These are phyloP conservation scores for Limnephilus marmoratus DNA, from an alignment of 2,888 invertebrate genomes.

Conservation along the genomic window DNA sequence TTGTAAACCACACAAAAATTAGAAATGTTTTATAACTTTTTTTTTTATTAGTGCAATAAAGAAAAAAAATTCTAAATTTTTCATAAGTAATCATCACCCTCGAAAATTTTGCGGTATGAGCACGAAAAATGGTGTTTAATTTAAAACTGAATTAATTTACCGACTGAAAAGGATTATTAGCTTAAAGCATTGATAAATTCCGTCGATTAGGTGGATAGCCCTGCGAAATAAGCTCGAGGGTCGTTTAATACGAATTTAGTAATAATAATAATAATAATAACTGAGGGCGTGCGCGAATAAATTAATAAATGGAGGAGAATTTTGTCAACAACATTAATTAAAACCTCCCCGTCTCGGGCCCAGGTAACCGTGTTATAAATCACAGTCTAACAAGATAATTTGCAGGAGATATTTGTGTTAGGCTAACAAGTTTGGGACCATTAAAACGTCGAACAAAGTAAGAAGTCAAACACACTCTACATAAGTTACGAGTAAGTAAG, in stretches of 20 bases:
- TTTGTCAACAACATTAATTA: slow-evolving; percentile 2
- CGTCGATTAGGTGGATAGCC: background rate
- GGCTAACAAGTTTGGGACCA: slow-evolving; percentile 41
- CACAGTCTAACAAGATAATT: background rate
- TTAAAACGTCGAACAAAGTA: slow-evolving; percentile 44
- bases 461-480: slow-evolving; percentile 40
- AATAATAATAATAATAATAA: background rate
- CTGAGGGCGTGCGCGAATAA: background rate
- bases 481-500: slow-evolving; percentile 19
- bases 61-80: too few relatives aligned
- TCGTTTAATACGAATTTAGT: background rate
- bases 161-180: background rate
- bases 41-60: too few relatives aligned
- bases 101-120: too few relatives aligned
- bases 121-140: too few relatives aligned
- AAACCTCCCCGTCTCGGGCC: background rate
- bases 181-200: background rate
- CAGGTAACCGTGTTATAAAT: slow-evolving; percentile 18
- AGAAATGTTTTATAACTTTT: too few relatives aligned
- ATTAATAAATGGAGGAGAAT: background rate
- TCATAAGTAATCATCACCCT: too few relatives aligned
- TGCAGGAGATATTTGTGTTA: slow-evolving; percentile 15
- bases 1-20: too few relatives aligned
- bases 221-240: background rate
- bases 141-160: background rate